Evolutionary conservation across 1,140 invertebrate species (phyloP).

Genomic region (Bombyx mandarina): DNA sequence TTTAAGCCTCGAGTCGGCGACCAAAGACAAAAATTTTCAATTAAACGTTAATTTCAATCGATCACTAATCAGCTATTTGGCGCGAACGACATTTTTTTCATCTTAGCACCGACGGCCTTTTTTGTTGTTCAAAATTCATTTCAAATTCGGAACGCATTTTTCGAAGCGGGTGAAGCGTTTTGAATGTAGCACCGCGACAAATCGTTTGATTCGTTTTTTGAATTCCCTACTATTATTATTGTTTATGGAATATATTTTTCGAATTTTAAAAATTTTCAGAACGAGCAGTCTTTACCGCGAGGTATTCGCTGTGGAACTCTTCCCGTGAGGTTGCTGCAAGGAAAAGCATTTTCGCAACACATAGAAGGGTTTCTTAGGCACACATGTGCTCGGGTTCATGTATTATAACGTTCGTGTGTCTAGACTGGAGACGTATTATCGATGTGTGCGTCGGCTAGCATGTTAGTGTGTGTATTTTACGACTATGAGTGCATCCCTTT

Average conservation of each 20-base stretch:
- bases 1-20: slow-evolving; percentile 18
- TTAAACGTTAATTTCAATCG: slow-evolving; percentile 22
- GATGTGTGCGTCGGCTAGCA: slow-evolving; percentile 27
- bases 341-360: slow-evolving; percentile 70
- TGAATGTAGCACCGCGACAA: slow-evolving; percentile 24
- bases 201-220: slow-evolving; percentile 33
- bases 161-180: slow-evolving; percentile 53
- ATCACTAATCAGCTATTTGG: slow-evolving; percentile 16
- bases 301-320: slow-evolving; percentile 71
- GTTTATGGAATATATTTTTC: slow-evolving; percentile 18
- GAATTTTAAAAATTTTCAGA: slow-evolving; percentile 34
- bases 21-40: slow-evolving; percentile 46
- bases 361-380: slow-evolving; percentile 61
- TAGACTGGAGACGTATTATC: slow-evolving; percentile 24
- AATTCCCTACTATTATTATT: slow-evolving; percentile 28
- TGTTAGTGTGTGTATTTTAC: slow-evolving; percentile 59
- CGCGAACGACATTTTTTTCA: slow-evolving; percentile 30
- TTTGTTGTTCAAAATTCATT: slow-evolving; percentile 24
- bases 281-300: slow-evolving; percentile 70
- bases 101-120: slow-evolving; percentile 15
- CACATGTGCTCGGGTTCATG: slow-evolving; percentile 31
- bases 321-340: slow-evolving; percentile 68
- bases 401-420: slow-evolving; percentile 34
- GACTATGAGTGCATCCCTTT: slow-evolving; percentile 70
- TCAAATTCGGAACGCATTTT: slow-evolving; percentile 34